Evolutionary conservation across 2,888 invertebrate species (phyloP), one percentile per base, ranked within the genome.

Genomic region (Tubulanus polymorphus): DNA sequence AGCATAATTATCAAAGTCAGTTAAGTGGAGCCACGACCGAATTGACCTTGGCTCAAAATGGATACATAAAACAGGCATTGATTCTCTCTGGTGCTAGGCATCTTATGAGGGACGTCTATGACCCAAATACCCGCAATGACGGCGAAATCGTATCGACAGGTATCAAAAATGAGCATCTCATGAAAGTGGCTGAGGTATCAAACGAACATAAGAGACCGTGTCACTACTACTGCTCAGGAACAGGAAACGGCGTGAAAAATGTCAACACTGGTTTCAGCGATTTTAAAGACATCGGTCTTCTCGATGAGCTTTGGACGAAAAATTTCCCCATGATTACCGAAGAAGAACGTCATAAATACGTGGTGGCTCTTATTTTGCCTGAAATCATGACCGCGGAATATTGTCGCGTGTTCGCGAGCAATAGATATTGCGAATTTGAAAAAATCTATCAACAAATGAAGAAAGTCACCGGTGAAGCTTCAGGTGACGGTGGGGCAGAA

Each of bases 191-290:
- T 3, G 15, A 41, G 6, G 41, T 41, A 18, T 41, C 41, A 18
- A 41, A 5, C 3, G 41, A 41, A 41, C 41, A 41, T 15, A 15
- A 41, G 15, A 5, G 41, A 5, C 41, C 5, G 15, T 20, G 6
- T 15, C 41, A 41, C 15, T 41, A 41, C 41, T 41, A 41, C 41
- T 41, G 41, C 23, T 41, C 41, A 23, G 41, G 41, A 8, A 41
- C 5, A 20, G 41, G 41, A 8, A 41, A 41, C 15, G 41, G 41
- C 15, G 41, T 41, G 41, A 41, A 41, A 15, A 15, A 15, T 41
- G 41, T 41, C 6, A 41, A 41, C 41, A 41, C 41, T 15, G 41
- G 41, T 3, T 41, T 41, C 41, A 41, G 41, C 41, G 41, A 41
- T 41, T 41, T 41, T 23, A 5, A 41, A 5, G 41, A 41, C 23